Conservation (phyloP, 2,113 vertebrate species). For the Clarias macrocephalus region DNA sequence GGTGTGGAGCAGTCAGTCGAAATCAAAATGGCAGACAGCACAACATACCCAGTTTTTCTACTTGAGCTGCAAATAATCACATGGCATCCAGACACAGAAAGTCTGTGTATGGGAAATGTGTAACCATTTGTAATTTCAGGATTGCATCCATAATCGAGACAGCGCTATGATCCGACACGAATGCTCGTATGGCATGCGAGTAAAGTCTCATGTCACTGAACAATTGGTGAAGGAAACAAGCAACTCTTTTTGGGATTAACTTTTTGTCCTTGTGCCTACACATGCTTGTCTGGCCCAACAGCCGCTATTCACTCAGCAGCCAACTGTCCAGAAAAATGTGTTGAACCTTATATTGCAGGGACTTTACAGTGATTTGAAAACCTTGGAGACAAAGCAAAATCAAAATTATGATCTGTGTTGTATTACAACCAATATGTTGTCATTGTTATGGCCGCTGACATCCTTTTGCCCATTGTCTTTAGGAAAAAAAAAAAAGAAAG, state of each 20-base stretch:
- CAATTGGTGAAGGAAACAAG: neutral
- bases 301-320: neutral
- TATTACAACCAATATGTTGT: neutral
- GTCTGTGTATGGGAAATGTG: neutral
- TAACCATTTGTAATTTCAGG: neutral
- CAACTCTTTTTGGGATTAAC: neutral
- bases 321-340: neutral
- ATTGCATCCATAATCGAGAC: neutral
- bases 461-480: neutral
- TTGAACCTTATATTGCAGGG: neutral
- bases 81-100: neutral
- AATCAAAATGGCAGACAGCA: slow-evolving; percentile 6
- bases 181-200: neutral
- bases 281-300: neutral
- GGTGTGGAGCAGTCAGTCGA: slow-evolving; percentile 2
- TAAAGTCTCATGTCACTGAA: neutral
- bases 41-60: slow-evolving; percentile 2
- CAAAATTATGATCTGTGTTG: neutral
- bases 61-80: neutral
- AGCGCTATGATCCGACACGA: neutral
- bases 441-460: too few relatives aligned
- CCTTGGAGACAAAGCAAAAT: neutral
- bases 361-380: neutral
- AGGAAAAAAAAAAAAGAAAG: too few relatives aligned
- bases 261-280: neutral